Evolutionary conservation across 2,888 invertebrate genomes (phyloP).

Genomic region (Cremastinae sp.): DNA sequence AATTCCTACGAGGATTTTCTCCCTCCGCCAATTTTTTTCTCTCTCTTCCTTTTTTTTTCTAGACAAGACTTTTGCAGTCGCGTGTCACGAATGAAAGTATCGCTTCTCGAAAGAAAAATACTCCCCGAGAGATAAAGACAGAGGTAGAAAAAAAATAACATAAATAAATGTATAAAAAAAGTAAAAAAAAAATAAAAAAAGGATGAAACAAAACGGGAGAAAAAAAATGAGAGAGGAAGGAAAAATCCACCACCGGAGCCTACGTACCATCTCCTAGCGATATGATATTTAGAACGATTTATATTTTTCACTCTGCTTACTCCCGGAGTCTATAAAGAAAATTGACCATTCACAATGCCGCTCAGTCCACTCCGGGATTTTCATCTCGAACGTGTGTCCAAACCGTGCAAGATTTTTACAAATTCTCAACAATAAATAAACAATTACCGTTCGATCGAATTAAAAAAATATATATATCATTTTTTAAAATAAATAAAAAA

Average conservation of each 20-base stretch:
- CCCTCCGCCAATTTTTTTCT: not conserved
- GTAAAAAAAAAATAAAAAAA: too few relatives aligned
- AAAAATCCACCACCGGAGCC: too few relatives aligned
- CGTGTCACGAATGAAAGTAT: slow-evolving; percentile 81
- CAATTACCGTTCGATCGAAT: not conserved
- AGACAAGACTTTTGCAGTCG: slow-evolving; percentile 78
- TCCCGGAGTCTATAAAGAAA: slow-evolving; percentile 81
- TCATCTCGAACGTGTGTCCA: slow-evolving; percentile 68
- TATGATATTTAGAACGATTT: slow-evolving; percentile 81
- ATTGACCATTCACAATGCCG: slow-evolving; percentile 79
- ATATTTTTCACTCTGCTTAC: slow-evolving; percentile 80
- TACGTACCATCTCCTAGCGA: slow-evolving; percentile 62
- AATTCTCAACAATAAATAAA: not conserved
- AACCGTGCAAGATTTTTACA: not conserved
- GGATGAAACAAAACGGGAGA: too few relatives aligned
- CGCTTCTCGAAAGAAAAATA: slow-evolving; percentile 58
- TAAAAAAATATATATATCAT: too few relatives aligned
- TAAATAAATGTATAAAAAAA: too few relatives aligned
- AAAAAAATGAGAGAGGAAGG: not conserved
- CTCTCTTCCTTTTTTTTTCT: not conserved
- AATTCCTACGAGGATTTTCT: slow-evolving; percentile 1
- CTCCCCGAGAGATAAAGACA: too few relatives aligned
- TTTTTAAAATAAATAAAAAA: too few relatives aligned
- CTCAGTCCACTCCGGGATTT: slow-evolving; percentile 79
- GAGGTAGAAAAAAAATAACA: too few relatives aligned